Evolutionary conservation across 1,140 invertebrate genomes (phyloP), one percentile per base, ranked within the genome.

Genomic region (Cyclina sinensis): DNA sequence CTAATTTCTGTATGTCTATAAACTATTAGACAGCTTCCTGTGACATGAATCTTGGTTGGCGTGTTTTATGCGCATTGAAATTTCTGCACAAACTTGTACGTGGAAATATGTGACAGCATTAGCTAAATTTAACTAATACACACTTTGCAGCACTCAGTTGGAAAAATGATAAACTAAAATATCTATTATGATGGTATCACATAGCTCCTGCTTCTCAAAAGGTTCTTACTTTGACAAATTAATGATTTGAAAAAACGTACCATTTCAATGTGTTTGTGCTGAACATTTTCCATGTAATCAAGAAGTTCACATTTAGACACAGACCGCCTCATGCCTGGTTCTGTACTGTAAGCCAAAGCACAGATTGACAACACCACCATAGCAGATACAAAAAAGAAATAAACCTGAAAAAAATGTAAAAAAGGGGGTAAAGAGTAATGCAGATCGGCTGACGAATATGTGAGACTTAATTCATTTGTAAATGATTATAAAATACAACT

Each of bases 241-340:
- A 59, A 59, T 59, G n/a, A n/a, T 5, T 24, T 59, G 24, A n/a
- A 59, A 59, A n/a, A 59, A n/a, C 21, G 54, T n/a, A 65, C 59
- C 59, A 7, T 65, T 30, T 27, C 3, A 7, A 65, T 3, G 27
- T 65, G 1, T 30, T 3, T 30, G 30, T 65, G 11, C 5, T 35
- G 3, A 35, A 65, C 59, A n/a, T 24, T 16, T 54, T 74, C 70
- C 32, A 85, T n/a, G 46, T 85, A 85, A n/a, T 85, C 70, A 14
- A 85, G 32, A 0, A 74, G 21, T 46, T 85, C 83, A 59, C 83
- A 85, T 76, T 85, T 73, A 9, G 83, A 74, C 48, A 74, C 5
- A 12, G 4, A 16, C 5, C 83, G 30, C 51, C 68, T 30, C 43
- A 85, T 51, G 9, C 0, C 21, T 48, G 78, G 78, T 30, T 65